Conservation (phyloP, 1,140 invertebrate genomes). For the Hylaeus volcanicus region DNA sequence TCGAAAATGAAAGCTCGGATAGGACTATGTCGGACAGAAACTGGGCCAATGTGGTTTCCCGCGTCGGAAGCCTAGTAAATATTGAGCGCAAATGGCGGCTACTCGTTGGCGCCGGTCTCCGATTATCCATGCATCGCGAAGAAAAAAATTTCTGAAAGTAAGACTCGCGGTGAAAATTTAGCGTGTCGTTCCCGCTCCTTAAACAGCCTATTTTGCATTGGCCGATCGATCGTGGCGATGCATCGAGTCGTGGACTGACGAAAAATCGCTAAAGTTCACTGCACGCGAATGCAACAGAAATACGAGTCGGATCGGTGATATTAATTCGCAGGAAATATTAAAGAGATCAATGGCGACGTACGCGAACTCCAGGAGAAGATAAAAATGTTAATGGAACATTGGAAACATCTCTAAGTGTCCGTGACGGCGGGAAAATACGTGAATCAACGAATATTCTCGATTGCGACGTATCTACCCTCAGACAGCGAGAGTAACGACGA, state of each 20-base stretch:
- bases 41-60: slow-evolving; percentile 57
- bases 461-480: background rate
- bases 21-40: background rate
- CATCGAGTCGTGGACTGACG: slow-evolving; percentile 39
- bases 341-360: background rate
- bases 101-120: slow-evolving; percentile 52
- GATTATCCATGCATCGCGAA: slow-evolving; percentile 42
- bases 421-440: slow-evolving; percentile 37
- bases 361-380: background rate
- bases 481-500: slow-evolving; percentile 32
- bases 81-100: slow-evolving; percentile 69
- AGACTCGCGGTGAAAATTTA: slow-evolving; percentile 3
- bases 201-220: slow-evolving; percentile 47
- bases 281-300: background rate
- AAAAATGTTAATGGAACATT: background rate
- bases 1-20: background rate
- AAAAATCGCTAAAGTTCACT: slow-evolving; percentile 48
- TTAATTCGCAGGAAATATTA: background rate
- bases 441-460: slow-evolving; percentile 21
- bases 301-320: background rate
- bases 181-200: slow-evolving; percentile 18
- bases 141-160: slow-evolving; percentile 67
- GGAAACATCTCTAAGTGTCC: background rate
- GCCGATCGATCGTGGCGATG: slow-evolving; percentile 41
- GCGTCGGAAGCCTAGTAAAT: slow-evolving; percentile 65